Evolutionary conservation across 2,113 vertebrate genomes (phyloP), one percentile per base, ranked within the genome.

Genomic region (Mesitornis unicolor): DNA sequence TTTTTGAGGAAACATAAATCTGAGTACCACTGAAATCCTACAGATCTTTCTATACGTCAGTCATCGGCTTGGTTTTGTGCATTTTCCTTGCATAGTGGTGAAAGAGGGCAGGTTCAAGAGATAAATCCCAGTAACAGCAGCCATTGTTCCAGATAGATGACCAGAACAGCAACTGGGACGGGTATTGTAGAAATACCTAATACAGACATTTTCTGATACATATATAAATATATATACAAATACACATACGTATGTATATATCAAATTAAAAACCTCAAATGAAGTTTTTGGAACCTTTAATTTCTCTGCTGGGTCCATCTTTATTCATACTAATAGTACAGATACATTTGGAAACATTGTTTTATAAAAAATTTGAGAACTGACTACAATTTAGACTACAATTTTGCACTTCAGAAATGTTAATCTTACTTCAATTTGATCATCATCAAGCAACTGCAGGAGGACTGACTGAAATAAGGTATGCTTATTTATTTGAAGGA

Each of bases 81-180:
- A 10, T 64, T 71, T 83, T 82, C 13, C 35, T 75, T 63, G 15
- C n/a, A 75, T 12, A 29, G 6, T 24, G 22, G 15, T 59, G 15
- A 85, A 92, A 67, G 8, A 59, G 10, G 29, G 3, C 3, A 18
- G 13, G 12, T 53, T 83, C 7, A 3, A 21, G 9, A 65, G 8
- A n/a, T 21, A 69, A 73, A 5, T 68, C 33, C 17, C 11, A 47
- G 6, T 31, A 77, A 56, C 9, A 76, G 16, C 12, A 45, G 33
- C 3, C 20, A 8, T 9, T 57, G 16, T 7, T 74, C 8, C 11
- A 31, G 2, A 0, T 7, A 7, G 16, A 48, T 18, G 36, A 7
- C 5, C 13, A 80, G 45, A 92, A 64, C 6, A 60, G 21, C 11
- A 87, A 4, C 4, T 19, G 8, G 9, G n/a, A 61, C 24, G 85